These are phyloP conservation scores for Brachionus paranguensis DNA, from an alignment of 1,140 invertebrate genomes.

Conservation along the genomic window DNA sequence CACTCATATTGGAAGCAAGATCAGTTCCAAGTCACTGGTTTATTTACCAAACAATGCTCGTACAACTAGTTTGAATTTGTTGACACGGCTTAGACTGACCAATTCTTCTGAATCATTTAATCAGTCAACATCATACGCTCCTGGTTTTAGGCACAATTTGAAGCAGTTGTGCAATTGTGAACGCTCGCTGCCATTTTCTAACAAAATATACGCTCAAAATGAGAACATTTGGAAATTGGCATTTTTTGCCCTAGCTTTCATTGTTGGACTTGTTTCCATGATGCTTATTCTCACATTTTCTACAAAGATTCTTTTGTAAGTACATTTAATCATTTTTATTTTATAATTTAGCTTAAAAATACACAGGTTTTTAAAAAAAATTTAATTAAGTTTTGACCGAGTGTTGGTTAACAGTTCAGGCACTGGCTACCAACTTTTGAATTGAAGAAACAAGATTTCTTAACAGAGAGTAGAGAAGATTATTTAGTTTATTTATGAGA, in stretches of 20 bases:
- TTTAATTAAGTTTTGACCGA: too few species aligned
- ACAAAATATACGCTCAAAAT: slow-evolving; percentile 7
- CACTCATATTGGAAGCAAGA: background rate
- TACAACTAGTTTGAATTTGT: background rate
- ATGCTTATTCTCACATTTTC: slow-evolving; percentile 33
- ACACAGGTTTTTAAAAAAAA: too few species aligned
- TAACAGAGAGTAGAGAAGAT: too few species aligned
- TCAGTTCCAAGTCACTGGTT: background rate
- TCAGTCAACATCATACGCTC: background rate
- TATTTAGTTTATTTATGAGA: too few species aligned
- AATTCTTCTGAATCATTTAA: background rate
- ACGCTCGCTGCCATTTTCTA: background rate
- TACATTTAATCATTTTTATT: background rate
- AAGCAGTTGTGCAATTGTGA: background rate
- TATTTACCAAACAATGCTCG: background rate
- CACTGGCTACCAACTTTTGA: too few species aligned
- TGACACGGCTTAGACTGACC: background rate
- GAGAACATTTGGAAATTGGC: slow-evolving; percentile 36
- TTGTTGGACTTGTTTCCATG: slow-evolving; percentile 29
- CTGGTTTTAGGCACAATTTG: background rate
- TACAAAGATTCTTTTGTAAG: slow-evolving; percentile 15
- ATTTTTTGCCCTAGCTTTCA: slow-evolving; percentile 18
- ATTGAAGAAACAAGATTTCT: too few species aligned
- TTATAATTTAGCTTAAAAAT: background rate
- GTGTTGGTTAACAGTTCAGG: too few species aligned